These are phyloP conservation scores for Felis catus DNA, from an alignment of 2,113 vertebrate genomes.

Conservation along the genomic window F.catus_Fca126_mat1.0 CM031416.1:41815001-41815500, in stretches of 20 bases:
- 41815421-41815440: background rate
- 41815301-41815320: slow-evolving; percentile 59
- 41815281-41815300: slow-evolving; percentile 66
- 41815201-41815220: slow-evolving; percentile 66
- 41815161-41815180: slow-evolving; percentile 55
- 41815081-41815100: slow-evolving; percentile 74
- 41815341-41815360: background rate
- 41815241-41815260: slow-evolving; percentile 76
- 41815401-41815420: background rate
- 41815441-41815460: background rate
- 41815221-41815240: slow-evolving; percentile 67
- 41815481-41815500: background rate
- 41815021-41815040: background rate
- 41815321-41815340: slow-evolving; percentile 68
- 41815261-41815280: slow-evolving; percentile 60
- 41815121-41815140: slow-evolving; percentile 51
- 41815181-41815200: slow-evolving; percentile 71
- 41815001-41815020: background rate
- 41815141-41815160: slow-evolving; percentile 79
- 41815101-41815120: slow-evolving; percentile 65
- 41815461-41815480: background rate
- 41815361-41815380: background rate
- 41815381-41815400: background rate
- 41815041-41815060: slow-evolving; percentile 13
- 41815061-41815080: slow-evolving; percentile 13